Evolutionary conservation across 2,113 vertebrate genomes (phyloP), one percentile per base, ranked within the genome.

Genomic region (Heterotilapia buettikoferi): DNA sequence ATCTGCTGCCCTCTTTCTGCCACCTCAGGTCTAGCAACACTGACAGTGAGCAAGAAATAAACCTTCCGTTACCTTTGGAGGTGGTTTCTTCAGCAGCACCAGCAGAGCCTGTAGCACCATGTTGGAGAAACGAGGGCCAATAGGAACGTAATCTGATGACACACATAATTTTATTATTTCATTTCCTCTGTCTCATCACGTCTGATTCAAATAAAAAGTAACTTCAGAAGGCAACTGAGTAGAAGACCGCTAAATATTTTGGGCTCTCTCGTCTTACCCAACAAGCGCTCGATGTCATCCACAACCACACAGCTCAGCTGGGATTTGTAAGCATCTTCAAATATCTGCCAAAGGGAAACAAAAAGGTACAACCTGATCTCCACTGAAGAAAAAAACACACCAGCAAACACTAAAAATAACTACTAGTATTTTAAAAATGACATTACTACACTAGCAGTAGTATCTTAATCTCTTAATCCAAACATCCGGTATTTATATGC

Each of bases 281-380:
- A 86, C 53, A 99, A 96, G 4, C 98, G 97, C 71, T 99, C 98
- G 6, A 99, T 99, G 94, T 99, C 98, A 0, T 99, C 98, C 90
- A 99, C 98, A 2, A 99, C 97, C 43, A 99, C 97, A 83, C 98
- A 99, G 95, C 98, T 99, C 92, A 99, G 97, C 90, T 99, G 98
- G 68, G 98, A 99, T 95, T 99, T 99, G 95, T 99, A 99, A 0
- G 98, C 98, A 80, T 99, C 98, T 84, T 99, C 98, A 91, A 99
- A 99, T 93, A 99, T 98, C 98, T 99, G 19, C 50, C 19, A 66
- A 11, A 88, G 47, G 66, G 52, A 87, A 85, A 56, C 24, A 85
- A 91, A 92, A 89, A 29, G 9, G 9, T 47, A 38, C 24, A 24
- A 52, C 1, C 16, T 52, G 5, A 26, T 33, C 21, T 4, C 57